Evolutionary conservation across 2,888 invertebrate species (phyloP), one percentile per base, ranked within the genome.

Genomic region (Peribatodes rhomboidaria): DNA sequence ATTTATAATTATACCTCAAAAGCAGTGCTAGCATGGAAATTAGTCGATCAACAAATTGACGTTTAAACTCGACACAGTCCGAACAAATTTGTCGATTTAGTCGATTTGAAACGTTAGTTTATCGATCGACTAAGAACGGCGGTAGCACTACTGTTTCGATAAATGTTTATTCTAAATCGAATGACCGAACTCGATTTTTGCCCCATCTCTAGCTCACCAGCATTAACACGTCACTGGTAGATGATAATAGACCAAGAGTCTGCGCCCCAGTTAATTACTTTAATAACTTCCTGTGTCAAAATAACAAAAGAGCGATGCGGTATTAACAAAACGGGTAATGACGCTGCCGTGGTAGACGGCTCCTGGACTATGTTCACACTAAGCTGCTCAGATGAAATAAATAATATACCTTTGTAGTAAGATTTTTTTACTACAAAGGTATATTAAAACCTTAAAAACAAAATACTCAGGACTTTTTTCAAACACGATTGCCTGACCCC

Each of bases 231-330:
- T 93, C 93, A 92, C 84, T 89, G 86, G 83, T 87, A 85, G 89
- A 89, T 90, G 90, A 92, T 92, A 92, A 92, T 92, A 90, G 89
- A 81, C 70, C 88, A 88, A 87, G 87, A 89, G 89, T 87, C 87
- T 71, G 89, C 89, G 88, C 89, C 87, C 88, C 87, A 87, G 86
- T 92, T 93, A 93, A 93, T 93, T 93, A 90, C 92, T 93, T 90
- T 93, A 93, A 93, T 92, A 92, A 92, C 92, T 93, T 93, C 93
- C 93, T 93, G 93, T 91, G 92, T 93, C 93, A 92, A 93, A 93
- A 93, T 93, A 93, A 93, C 93, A 93, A 93, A 91, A 90, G 92
- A 92, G 87, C 87, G 75, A 80, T 81, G 85, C 84, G 83, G 85
- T 88, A 89, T 87, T 88, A 88, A 88, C 89, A 84, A 86, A 89